These are phyloP conservation scores for Mugil cephalus DNA, from an alignment of 2,113 vertebrate species.

Conservation along the genomic window DNA sequence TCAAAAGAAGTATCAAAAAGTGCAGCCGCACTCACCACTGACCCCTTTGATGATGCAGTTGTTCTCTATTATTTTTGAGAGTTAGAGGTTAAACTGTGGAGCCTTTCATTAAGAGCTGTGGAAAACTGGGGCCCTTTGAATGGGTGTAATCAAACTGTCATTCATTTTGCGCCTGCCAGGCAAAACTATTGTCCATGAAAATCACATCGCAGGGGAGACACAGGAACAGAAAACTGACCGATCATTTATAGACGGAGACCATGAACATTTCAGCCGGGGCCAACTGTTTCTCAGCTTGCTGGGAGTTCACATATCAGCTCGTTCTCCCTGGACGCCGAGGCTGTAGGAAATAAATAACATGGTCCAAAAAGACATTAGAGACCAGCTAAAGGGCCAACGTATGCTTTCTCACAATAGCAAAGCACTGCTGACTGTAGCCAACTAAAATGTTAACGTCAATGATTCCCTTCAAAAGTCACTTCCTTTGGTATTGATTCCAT, in stretches of 20 bases:
- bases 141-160: constrained; percentile 63
- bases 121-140: constrained; percentile 36
- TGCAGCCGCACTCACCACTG: neutral
- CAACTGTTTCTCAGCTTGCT: constrained; percentile 43
- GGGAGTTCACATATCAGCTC: constrained; percentile 26
- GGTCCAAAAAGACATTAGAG: constrained; percentile 50
- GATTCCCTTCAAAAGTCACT: constrained; percentile 61
- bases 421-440: constrained; percentile 40
- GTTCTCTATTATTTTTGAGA: constrained; percentile 28
- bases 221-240: constrained; percentile 17
- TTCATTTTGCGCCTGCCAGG: constrained; percentile 47
- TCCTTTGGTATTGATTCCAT: constrained; percentile 55
- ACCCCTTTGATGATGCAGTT: constrained; percentile 39
- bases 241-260: constrained; percentile 46
- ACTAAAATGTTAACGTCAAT: constrained; percentile 57
- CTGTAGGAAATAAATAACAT: constrained; percentile 44
- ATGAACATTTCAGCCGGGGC: constrained; percentile 10
- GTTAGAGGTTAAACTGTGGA: constrained; percentile 4
- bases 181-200: constrained; percentile 57
- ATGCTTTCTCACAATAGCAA: constrained; percentile 45
- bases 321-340: constrained; percentile 32
- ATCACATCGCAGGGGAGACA: constrained; percentile 23
- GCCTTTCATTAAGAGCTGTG: constrained; percentile 27
- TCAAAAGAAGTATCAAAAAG: constrained; percentile 1
- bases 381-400: constrained; percentile 21